Conservation (phyloP, 2,797 vertebrate genomes). For the Clarias platycephalus region DNA sequence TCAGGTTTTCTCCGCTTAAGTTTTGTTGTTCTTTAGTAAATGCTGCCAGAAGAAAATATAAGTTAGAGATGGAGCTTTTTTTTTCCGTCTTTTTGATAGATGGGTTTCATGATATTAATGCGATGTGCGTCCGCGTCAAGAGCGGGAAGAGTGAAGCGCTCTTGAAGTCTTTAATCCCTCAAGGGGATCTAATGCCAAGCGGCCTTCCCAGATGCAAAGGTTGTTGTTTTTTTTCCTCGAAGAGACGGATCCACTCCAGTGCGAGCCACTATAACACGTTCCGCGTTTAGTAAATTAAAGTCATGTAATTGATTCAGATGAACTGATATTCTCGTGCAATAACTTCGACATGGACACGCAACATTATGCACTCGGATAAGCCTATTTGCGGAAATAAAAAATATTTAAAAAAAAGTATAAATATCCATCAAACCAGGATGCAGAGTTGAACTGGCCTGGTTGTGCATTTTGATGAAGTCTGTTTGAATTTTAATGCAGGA, state of each 20-base stretch:
- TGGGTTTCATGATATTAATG: constrained; percentile 35
- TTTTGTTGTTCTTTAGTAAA: constrained; percentile 20
- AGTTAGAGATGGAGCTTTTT: not conserved
- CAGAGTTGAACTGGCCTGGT: constrained; percentile 1
- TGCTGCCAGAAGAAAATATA: constrained; percentile 16
- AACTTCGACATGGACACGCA: not conserved
- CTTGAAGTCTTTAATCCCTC: constrained; percentile 40
- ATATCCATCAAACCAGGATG: not conserved
- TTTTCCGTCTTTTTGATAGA: constrained; percentile 37
- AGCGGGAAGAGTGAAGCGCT: constrained; percentile 32
- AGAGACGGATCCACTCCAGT: constrained; percentile 33
- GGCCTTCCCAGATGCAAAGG: constrained; percentile 7
- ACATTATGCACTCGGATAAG: not conserved
- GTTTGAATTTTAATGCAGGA: constrained; percentile 33
- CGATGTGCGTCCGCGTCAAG: constrained; percentile 24
- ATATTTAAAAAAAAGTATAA: not conserved
- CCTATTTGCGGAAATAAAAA: not conserved
- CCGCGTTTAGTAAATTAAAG: constrained; percentile 24
- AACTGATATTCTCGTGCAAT: not conserved
- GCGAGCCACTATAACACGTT: constrained; percentile 28
- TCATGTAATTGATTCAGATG: constrained; percentile 15
- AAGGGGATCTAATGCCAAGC: constrained; percentile 33
- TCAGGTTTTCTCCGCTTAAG: constrained; percentile 19
- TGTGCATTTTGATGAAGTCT: constrained; percentile 23
- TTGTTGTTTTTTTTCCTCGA: constrained; percentile 30